These are phyloP conservation scores for Callorhinus ursinus DNA, from an alignment of 2,113 vertebrate genomes.

Conservation along the genomic window DNA sequence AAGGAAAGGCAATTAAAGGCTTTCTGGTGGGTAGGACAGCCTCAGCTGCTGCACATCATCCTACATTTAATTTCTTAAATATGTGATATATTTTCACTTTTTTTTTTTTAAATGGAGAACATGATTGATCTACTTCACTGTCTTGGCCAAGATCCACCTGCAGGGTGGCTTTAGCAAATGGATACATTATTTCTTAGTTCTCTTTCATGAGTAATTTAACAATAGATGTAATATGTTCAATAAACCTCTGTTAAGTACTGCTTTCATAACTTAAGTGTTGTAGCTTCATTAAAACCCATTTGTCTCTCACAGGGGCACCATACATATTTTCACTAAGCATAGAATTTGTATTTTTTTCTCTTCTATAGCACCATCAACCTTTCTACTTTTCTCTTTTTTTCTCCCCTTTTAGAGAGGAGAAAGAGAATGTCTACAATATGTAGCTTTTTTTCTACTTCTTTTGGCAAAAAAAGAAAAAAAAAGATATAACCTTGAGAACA, in stretches of 20 bases:
- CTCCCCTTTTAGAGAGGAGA: not conserved
- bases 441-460: not conserved
- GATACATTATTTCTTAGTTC: constrained; percentile 4
- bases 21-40: not conserved
- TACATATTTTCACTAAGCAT: not conserved
- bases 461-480: not conserved
- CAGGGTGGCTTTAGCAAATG: not conserved
- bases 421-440: not conserved
- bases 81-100: not conserved
- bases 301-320: not conserved
- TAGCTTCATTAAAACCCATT: not conserved
- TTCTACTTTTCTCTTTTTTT: not conserved
- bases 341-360: not conserved
- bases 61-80: not conserved
- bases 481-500: not conserved
- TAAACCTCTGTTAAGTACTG: not conserved
- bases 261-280: not conserved
- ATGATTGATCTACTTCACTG: not conserved
- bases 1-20: not conserved
- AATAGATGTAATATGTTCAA: not conserved
- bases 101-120: not conserved
- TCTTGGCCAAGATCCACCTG: not conserved
- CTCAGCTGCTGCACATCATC: not conserved
- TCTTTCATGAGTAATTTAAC: not conserved
- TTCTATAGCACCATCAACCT: not conserved